Base-by-base conservation (phyloP, 1,140 invertebrate species). In the Macrobrachium nipponense region DNA sequence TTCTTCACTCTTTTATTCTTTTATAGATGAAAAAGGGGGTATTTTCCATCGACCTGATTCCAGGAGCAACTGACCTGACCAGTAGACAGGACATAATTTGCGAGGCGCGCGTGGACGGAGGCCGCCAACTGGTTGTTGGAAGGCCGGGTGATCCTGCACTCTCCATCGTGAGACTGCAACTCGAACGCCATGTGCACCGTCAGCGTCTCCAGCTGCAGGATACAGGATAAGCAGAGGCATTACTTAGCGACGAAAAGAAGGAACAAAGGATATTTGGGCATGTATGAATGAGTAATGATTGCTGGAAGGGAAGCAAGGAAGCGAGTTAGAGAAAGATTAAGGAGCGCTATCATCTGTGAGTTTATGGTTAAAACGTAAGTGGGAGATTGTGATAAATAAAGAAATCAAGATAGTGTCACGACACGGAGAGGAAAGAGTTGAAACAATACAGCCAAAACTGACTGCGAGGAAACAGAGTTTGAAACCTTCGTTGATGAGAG, bases 141-240 rank as follows among this genome's bases (percentile, higher is more conserved):
- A 7, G 93, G 93, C 84, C 92, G 91, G 2, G 77, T 76, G 93
- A 93, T 11, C 94, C 92, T 60, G 92, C 90, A 14, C 92, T 93
- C 88, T 93, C 92, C 83, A 11, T 92, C 93, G 11, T 92, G 92
- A 68, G 93, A 92, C 15, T 93, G 94, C 89, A 97, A 92, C 90
- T 97, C 96, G 91, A 97, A 97, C 2, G 96, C 93, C 20, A 95
- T 95, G 18, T 95, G 95, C 87, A 94, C 93, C 86, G 94, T 93
- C 87, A 95, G 94, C 90, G 94, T 94, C 89, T 94, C 94, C 90
- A 93, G 94, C 91, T 95, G 90, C 44, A 23, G 70, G 14, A 17
- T 43, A 17, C 59, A 36, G 61, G 20, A 18, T 20, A 72, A 20
- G 23, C 23, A 60, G 17, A 66, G 15, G 8, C 0, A 4, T n/a